These are phyloP conservation scores for Parnassius smintheus DNA, from an alignment of 2,888 invertebrate genomes.

Conservation along the genomic window DNA sequence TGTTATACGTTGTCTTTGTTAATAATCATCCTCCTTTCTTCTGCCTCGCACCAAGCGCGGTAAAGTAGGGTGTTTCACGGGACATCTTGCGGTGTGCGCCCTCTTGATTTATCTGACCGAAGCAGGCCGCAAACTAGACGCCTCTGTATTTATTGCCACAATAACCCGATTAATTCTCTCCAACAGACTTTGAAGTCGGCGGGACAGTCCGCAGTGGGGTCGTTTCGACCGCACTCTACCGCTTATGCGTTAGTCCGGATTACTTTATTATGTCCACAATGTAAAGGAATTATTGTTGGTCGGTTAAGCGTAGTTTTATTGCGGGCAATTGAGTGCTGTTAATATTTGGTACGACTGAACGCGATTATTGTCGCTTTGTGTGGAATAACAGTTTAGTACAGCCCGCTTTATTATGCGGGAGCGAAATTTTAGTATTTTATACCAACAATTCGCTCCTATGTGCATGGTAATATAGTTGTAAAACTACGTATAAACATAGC, in stretches of 20 bases:
- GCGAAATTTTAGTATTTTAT: neutral
- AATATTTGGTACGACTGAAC: constrained; percentile 11
- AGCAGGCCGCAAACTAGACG: constrained; percentile 68
- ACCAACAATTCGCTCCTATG: too few species aligned
- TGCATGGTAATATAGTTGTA: too few species aligned
- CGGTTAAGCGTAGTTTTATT: constrained; percentile 24
- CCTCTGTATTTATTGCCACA: constrained; percentile 77
- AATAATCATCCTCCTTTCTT: neutral
- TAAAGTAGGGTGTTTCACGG: constrained; percentile 36
- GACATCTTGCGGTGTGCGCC: constrained; percentile 66
- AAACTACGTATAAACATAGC: too few species aligned
- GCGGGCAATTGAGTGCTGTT: constrained; percentile 21
- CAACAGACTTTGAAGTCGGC: constrained; percentile 61
- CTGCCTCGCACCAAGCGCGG: constrained; percentile 19
- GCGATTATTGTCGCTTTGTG: constrained; percentile 22
- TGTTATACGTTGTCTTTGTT: neutral
- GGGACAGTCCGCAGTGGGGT: constrained; percentile 33
- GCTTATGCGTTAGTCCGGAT: constrained; percentile 34
- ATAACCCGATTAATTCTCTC: constrained; percentile 77
- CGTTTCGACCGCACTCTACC: constrained; percentile 30
- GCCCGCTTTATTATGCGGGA: constrained; percentile 3
- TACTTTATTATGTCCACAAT: constrained; percentile 31
- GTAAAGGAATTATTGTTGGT: constrained; percentile 21
- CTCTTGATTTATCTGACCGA: constrained; percentile 75
- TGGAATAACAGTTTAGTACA: constrained; percentile 4